Evolutionary conservation across 2,797 vertebrate genomes (phyloP).

Genomic region (Anas capensis): DNA sequence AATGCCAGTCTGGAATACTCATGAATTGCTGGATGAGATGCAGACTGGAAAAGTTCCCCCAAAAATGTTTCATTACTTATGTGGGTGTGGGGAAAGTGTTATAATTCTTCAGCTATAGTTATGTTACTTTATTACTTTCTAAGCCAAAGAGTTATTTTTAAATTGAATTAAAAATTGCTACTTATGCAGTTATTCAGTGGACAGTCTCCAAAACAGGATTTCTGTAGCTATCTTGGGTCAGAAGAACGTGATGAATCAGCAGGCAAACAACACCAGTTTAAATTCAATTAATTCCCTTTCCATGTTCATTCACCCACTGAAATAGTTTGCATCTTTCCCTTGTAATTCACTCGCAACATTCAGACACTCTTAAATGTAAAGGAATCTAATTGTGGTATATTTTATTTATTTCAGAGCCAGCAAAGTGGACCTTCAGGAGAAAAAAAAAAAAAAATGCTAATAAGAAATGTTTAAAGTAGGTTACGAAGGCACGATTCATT

Average conservation of each 20-base stretch:
- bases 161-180: constrained; percentile 55
- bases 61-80: constrained; percentile 37
- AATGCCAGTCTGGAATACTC: constrained; percentile 34
- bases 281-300: constrained; percentile 18
- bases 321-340: background rate
- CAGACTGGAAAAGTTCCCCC: constrained; percentile 20
- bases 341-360: background rate
- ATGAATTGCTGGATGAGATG: constrained; percentile 1
- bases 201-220: constrained; percentile 57
- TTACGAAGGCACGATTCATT: background rate
- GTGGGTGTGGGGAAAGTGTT: constrained; percentile 28
- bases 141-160: constrained; percentile 62
- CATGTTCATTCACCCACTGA: background rate
- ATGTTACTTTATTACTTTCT: constrained; percentile 39
- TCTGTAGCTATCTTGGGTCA: constrained; percentile 50
- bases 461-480: background rate
- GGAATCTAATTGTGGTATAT: background rate
- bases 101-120: constrained; percentile 41
- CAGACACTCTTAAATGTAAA: background rate
- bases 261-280: constrained; percentile 35
- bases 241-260: constrained; percentile 58
- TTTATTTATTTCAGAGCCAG: background rate
- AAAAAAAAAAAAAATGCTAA: background rate
- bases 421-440: background rate
- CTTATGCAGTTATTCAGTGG: constrained; percentile 43